Evolutionary conservation across 2,113 vertebrate species (phyloP), one percentile per base, ranked within the genome.

Genomic region (Balaeniceps rex): DNA sequence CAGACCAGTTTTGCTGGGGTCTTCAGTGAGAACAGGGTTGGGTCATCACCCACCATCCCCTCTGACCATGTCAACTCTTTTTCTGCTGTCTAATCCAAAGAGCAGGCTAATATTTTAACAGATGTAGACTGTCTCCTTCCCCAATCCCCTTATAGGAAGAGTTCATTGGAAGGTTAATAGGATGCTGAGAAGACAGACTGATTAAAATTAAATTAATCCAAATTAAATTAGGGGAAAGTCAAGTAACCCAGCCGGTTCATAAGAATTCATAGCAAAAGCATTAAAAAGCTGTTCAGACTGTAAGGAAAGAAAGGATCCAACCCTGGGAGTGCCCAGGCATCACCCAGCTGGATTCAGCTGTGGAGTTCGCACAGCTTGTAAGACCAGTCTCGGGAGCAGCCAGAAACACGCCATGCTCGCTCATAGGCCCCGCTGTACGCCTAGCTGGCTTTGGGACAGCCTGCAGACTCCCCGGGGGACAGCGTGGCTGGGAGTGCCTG

Each of bases 91-190:
- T 77, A 70, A 64, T 19, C n/a, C 40, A 66, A 90, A 88, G n/a
- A 80, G 9, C 44, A 90, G 64, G 24, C 47, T 90, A 77, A 47
- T 80, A 63, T 63, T 93, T 94, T 74, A 83, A 81, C 57, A 93
- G 81, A 72, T 68, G 72, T 66, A 90, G 81, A 58, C 57, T 85
- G 78, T 33, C 69, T 93, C 13, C 80, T 92, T 90, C 80, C 36
- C 65, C 58, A 71, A 10, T 65, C 25, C 36, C 70, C n/a, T 93
- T 76, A 81, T 4, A 89, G 58, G 77, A 80, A 88, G 69, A 61
- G 94, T 95, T 97, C 93, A 93, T 6, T n/a, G 57, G 66, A 87
- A 93, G 93, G 90, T 96, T 97, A 97, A 97, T 95, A 86, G 70
- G 86, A 90, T 92, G 88, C 90, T 85, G 88, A 96, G 93, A 95